Percentiles rank a stretch among this genome's conserved stretches.
Evolutionary conservation across 2,888 invertebrate genomes (phyloP).

Genomic region (Macrophya annulata): DNA sequence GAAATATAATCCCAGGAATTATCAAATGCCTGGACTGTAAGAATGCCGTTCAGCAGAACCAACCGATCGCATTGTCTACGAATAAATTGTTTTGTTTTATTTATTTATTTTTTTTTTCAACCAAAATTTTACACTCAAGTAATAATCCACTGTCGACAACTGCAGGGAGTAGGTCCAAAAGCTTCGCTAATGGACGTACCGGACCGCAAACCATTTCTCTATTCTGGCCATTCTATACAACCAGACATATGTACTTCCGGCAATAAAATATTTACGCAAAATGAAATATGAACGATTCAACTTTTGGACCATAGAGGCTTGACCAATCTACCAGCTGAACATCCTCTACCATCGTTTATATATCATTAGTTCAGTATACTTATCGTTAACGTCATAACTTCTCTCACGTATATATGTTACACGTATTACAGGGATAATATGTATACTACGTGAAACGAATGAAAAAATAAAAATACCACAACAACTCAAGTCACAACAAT

Average conservation of each 20-base stretch:
- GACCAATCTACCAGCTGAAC: constrained; percentile 9
- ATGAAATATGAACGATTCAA: constrained; percentile 47
- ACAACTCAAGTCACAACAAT: not conserved
- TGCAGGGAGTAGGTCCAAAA: constrained; percentile 32
- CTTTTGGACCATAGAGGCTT: constrained; percentile 26
- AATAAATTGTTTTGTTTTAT: not conserved
- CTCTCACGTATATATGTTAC: too few relatives aligned
- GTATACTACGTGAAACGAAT: constrained; percentile 17
- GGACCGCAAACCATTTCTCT: constrained; percentile 34
- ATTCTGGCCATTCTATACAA: not conserved
- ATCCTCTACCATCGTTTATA: not conserved
- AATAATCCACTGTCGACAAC: constrained; percentile 23
- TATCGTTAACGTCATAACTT: not conserved
- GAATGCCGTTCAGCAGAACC: not conserved
- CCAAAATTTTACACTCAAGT: not conserved
- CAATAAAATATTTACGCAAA: constrained; percentile 38
- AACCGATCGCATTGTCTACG: not conserved
- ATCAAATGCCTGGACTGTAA: not conserved
- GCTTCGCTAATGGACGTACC: constrained; percentile 45
- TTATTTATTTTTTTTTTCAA: not conserved
- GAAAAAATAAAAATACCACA: constrained; percentile 1
- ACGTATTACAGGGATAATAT: not conserved
- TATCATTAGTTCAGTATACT: not conserved
- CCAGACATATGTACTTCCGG: not conserved
- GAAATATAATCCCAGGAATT: not conserved